Conservation (phyloP, 2,888 invertebrate species). For the Cheilosia urbana region DNA sequence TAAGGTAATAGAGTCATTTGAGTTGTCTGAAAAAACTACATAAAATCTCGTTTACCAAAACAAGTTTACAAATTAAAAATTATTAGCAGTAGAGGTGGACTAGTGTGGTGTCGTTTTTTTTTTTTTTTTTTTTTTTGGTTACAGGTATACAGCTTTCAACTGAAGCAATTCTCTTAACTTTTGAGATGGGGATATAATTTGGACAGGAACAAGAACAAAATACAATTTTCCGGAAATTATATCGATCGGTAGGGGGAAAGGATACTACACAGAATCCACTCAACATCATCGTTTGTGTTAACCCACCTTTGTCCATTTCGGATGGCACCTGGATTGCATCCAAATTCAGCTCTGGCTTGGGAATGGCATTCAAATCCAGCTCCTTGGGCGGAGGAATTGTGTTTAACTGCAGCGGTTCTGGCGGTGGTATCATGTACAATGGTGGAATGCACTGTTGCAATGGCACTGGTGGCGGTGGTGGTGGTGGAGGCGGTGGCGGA, state of each 20-base stretch:
- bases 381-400: slow-evolving; percentile 87
- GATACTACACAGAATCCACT: slow-evolving; percentile 70
- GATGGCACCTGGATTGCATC: slow-evolving; percentile 86
- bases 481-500: slow-evolving; percentile 79
- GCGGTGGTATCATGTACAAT: slow-evolving; percentile 84
- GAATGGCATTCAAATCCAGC: slow-evolving; percentile 86
- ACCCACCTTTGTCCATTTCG: slow-evolving; percentile 72
- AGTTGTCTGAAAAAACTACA: slow-evolving; percentile 84
- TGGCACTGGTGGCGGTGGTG: slow-evolving; percentile 79
- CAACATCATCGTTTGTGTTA: slow-evolving; percentile 41
- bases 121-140: not conserved
- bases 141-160: not conserved
- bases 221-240: slow-evolving; percentile 7
- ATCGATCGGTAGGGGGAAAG: not conserved
- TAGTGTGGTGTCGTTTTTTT: slow-evolving; percentile 44
- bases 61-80: slow-evolving; percentile 73
- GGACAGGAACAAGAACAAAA: not conserved
- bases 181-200: not conserved
- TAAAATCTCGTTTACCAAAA: slow-evolving; percentile 81
- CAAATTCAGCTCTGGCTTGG: slow-evolving; percentile 86
- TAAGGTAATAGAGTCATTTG: slow-evolving; percentile 81
- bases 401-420: slow-evolving; percentile 86
- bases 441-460: slow-evolving; percentile 80
- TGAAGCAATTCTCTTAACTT: not conserved
- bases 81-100: slow-evolving; percentile 69